These are phyloP conservation scores for Nibea albiflora DNA, from an alignment of 2,113 vertebrate genomes.

Conservation along the genomic window DNA sequence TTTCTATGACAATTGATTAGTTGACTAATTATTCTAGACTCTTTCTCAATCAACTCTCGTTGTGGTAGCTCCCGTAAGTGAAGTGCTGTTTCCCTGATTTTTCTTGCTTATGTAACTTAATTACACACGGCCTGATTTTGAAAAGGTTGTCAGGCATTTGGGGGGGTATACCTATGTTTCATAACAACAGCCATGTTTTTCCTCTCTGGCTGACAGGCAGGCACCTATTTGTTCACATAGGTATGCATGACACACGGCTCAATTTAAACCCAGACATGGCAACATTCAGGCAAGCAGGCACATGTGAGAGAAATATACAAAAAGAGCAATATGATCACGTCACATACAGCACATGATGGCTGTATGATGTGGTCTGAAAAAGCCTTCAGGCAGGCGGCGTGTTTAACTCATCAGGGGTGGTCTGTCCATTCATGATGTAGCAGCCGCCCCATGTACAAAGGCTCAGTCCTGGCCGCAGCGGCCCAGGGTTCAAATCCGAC, in stretches of 20 bases:
- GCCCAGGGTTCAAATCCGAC: no score
- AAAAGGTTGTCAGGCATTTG: background rate
- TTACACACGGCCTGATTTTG: no score
- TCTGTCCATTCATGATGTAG: background rate
- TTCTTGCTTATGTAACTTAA: background rate
- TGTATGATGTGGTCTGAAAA: background rate
- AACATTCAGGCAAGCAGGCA: conserved; percentile 54
- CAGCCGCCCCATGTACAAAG: no score
- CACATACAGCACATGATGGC: conserved; percentile 13
- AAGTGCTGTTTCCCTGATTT: background rate
- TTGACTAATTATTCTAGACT: no score
- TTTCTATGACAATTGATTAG: no score
- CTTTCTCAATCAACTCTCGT: no score
- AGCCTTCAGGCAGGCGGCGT: background rate
- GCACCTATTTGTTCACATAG: no score
- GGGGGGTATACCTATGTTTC: background rate
- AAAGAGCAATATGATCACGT: background rate
- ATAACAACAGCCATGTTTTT: conserved; percentile 7
- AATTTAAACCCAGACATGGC: conserved; percentile 25
- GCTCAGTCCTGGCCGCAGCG: no score
- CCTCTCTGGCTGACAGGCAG: conserved; percentile 21
- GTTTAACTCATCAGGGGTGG: conserved; percentile 4
- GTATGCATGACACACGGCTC: conserved; percentile 1
- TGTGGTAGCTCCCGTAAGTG: no score
- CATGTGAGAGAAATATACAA: conserved; percentile 44